Evolutionary conservation across 2,888 invertebrate genomes (phyloP), one percentile per base, ranked within the genome.

Genomic region (Galerucella pusilla): DNA sequence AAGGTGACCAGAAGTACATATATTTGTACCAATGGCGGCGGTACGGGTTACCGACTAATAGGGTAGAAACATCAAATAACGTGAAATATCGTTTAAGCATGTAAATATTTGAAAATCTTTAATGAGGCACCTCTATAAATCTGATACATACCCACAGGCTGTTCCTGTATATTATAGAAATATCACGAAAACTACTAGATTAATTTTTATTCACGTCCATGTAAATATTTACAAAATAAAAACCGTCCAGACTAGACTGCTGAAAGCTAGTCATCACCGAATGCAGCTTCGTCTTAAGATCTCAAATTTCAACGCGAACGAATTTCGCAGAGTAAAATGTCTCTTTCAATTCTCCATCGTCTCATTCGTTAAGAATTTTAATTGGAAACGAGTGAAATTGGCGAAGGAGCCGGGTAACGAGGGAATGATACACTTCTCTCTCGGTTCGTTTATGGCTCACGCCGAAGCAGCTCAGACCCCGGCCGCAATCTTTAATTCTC

Each of bases 281-380:
- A n/a, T 69, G 20, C 61, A 35, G 61, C 20, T n/a, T 16, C 60
- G 25, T 46, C 49, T 69, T 35, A 45, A 61, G 49, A 61, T 35
- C 28, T 61, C 7, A 61, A 49, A 69, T n/a, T 46, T 45, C 46
- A 69, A 69, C 46, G 61, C 59, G 67, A 74, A 71, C 68, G 64
- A 71, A 71, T 71, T 69, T 65, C 20, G 16, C 10, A 46, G 64
- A 57, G 16, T 65, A 42, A 64, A 70, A 64, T 54, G 71, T 75
- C 64, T 71, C 78, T 76, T 75, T 71, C 76, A 75, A 77, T 75
- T 80, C 80, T 78, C 81, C 77, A 80, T 79, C 79, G 82, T 77
- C 78, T 80, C 81, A 83, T 82, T 80, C 81, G 82, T 83, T 81
- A 82, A 75, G 79, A 81, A 81, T 83, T 83, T 68, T 82, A 83